A percentile compares a stretch with the other conserved stretches of the same genome.
These are phyloP conservation scores for Agapornis canus DNA, from an alignment of 2,797 vertebrate genomes.

Conservation along the genomic window DNA sequence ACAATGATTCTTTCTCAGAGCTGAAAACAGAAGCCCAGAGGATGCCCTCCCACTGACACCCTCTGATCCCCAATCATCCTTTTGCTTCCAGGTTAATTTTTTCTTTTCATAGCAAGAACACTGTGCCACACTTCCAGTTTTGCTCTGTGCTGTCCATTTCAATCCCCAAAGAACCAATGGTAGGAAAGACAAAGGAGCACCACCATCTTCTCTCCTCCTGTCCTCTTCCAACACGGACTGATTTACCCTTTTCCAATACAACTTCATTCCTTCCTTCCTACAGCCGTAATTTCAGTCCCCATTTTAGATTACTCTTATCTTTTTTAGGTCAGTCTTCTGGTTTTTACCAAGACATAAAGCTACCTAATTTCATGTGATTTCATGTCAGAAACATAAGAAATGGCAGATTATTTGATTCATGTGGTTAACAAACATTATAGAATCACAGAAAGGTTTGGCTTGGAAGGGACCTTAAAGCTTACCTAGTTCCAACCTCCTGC, in stretches of 20 bases:
- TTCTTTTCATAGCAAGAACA: not conserved
- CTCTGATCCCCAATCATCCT: not conserved
- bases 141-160: not conserved
- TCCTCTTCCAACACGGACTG: not conserved
- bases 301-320: not conserved
- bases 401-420: not conserved
- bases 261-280: not conserved
- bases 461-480: not conserved
- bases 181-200: not conserved
- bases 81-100: not conserved
- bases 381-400: not conserved
- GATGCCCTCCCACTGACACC: not conserved
- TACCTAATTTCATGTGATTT: not conserved
- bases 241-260: not conserved
- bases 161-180: not conserved
- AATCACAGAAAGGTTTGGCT: not conserved
- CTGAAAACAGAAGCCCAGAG: not conserved
- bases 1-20: not conserved
- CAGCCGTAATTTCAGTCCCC: not conserved
- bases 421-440: not conserved
- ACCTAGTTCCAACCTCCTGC: not conserved
- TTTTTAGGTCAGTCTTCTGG: not conserved
- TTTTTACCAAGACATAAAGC: not conserved
- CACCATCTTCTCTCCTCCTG: not conserved
- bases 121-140: not conserved